phyloP scores from a whole-genome alignment of 2,113 vertebrate species.

The Melanerpes aurifrons region DNA sequence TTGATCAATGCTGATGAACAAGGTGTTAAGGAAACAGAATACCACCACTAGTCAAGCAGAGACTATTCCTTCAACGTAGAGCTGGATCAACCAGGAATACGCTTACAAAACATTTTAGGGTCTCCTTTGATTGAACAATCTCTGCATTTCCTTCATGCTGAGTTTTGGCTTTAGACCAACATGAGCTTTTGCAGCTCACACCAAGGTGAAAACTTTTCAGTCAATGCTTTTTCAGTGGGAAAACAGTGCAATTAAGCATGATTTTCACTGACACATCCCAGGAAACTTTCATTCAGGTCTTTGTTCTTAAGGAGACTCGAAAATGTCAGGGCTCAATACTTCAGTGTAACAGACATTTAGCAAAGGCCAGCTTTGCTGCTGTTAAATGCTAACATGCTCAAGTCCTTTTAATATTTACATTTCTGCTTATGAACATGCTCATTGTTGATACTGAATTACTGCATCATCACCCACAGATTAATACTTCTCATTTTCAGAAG shows the following conservation, averaged over 20 bases:
- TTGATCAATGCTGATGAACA: too few relatives aligned
- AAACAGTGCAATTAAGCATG: not conserved
- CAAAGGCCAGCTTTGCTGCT: not conserved
- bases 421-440: not conserved
- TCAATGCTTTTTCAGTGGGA: not conserved
- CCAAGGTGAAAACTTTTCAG: not conserved
- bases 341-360: not conserved
- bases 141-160: not conserved
- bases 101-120: not conserved
- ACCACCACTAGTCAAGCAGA: not conserved
- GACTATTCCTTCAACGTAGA: not conserved
- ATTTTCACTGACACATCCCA: not conserved
- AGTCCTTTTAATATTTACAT: not conserved
- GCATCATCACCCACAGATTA: not conserved
- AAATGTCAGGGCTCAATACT: not conserved
- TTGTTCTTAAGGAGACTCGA: not conserved
- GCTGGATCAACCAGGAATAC: not conserved
- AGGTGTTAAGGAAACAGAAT: not conserved
- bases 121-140: not conserved
- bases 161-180: not conserved
- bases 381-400: not conserved
- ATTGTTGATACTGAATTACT: not conserved
- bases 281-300: not conserved
- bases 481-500: not conserved
- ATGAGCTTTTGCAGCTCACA: not conserved